Percentiles rank a stretch among this genome's conserved stretches.
phyloP scores from a whole-genome alignment of 2,888 invertebrate species.

The Brachynemurus nebulosus region DNA sequence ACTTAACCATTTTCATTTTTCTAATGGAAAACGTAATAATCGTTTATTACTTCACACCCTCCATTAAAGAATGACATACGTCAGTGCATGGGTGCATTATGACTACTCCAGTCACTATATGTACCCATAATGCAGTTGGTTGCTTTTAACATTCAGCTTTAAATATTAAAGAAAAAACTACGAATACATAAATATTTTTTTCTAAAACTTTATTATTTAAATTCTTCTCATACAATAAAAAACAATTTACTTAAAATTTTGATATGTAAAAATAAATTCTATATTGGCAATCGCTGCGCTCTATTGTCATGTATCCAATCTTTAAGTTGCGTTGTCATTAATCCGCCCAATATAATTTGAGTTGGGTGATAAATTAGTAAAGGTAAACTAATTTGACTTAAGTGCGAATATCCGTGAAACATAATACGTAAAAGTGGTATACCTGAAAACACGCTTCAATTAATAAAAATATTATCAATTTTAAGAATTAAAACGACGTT shows the following conservation, averaged over 20 bases:
- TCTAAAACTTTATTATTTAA: neutral
- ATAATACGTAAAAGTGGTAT: constrained; percentile 36
- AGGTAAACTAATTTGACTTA: constrained; percentile 35
- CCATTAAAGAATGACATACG: no score
- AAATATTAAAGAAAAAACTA: no score
- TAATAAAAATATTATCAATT: no score
- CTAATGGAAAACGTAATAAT: no score
- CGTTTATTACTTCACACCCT: no score
- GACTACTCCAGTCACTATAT: no score
- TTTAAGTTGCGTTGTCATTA: constrained; percentile 32
- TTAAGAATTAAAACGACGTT: constrained; percentile 6
- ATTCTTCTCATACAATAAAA: neutral
- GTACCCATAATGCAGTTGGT: no score
- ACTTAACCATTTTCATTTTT: no score
- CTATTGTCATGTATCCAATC: constrained; percentile 28
- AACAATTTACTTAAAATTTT: neutral
- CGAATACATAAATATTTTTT: no score
- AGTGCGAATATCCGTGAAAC: constrained; percentile 36
- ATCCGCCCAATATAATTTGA: constrained; percentile 36
- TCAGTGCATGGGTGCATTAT: no score
- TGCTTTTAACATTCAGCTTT: no score
- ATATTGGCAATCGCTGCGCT: constrained; percentile 18
- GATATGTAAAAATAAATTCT: constrained; percentile 6
- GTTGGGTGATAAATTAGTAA: constrained; percentile 36
- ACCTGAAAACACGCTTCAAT: no score